These are phyloP conservation scores for Ctenosaura bakeri DNA, from an alignment of 2,797 vertebrate species.

Conservation along the genomic window DNA sequence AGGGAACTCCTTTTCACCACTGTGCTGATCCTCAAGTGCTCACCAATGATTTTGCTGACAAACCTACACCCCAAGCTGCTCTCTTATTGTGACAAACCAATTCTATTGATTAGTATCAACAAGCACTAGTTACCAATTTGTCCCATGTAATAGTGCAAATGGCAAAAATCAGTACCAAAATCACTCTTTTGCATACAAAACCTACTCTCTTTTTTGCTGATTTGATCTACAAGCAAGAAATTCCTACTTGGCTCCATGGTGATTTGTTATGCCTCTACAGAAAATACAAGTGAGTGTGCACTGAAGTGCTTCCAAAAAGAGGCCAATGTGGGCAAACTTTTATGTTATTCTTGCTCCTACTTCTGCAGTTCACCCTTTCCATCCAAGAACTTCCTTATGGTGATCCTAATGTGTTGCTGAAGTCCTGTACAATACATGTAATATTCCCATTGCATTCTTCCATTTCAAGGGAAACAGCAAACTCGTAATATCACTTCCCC, in stretches of 20 bases:
- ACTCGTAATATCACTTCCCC: neutral
- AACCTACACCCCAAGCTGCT: neutral
- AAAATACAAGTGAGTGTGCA: neutral
- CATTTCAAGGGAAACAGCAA: too few relatives aligned
- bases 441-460: neutral
- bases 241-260: neutral
- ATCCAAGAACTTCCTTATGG: too few relatives aligned
- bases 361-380: too few relatives aligned
- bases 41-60: neutral
- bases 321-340: too few relatives aligned
- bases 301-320: neutral
- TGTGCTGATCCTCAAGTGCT: neutral
- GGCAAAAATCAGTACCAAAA: too few relatives aligned
- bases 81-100: neutral
- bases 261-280: neutral
- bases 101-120: neutral
- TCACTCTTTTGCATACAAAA: too few relatives aligned
- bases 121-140: neutral
- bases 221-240: neutral
- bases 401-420: too few relatives aligned
- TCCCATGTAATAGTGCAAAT: neutral
- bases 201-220: neutral
- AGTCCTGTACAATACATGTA: too few relatives aligned
- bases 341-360: too few relatives aligned
- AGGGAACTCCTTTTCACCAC: neutral